Base-by-base conservation (phyloP, 2,113 vertebrate genomes). In the Probosciger aterrimus region DNA sequence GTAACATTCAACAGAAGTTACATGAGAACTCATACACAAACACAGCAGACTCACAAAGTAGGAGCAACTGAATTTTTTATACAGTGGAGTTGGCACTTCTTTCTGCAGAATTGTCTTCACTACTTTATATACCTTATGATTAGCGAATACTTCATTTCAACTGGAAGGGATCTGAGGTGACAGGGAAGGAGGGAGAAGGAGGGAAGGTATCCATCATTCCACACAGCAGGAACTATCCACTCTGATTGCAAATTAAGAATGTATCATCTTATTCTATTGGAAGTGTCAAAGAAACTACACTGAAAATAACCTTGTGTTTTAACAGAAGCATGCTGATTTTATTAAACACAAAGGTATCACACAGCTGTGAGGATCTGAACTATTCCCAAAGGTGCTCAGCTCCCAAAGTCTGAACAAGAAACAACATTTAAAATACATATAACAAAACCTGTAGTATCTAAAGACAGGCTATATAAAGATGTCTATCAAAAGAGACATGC, bases 161-260 rank as follows among this genome's bases (percentile, higher is more conserved):
- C 19, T 11, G 18, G 60, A 87, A 85, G 22, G 13, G 35, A 94
- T 93, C 43, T 85, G 69, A 95, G 87, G 70, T 95, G 96, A 95
- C 80, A 64, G 2, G 23, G 77, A 74, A 91, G n/a, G 33, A 91
- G 27, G 60, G 50, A 71, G 49, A 59, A 94, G 37, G 44, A 85
- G 14, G 33, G 65, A 93, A 90, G 53, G 73, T 18, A 91, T 39
- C 31, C 67, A 65, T 65, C 75, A 75, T 57, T 18, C 83, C 27
- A 91, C 2, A 3, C 41, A 82, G 70, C 35, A 81, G 37, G 2
- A 2, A 74, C 73, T 80, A 50, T 67, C 17, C 43, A 24, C 33
- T 94, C 47, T 63, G 57, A 43, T 6, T 69, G 62, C 60, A 81
- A 77, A 94, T 88, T 90, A 1, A 1, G 76, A 90, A 60, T 93